Evolutionary conservation across 2,888 invertebrate genomes (phyloP).

Genomic region (Enchytraeus crypticus): DNA sequence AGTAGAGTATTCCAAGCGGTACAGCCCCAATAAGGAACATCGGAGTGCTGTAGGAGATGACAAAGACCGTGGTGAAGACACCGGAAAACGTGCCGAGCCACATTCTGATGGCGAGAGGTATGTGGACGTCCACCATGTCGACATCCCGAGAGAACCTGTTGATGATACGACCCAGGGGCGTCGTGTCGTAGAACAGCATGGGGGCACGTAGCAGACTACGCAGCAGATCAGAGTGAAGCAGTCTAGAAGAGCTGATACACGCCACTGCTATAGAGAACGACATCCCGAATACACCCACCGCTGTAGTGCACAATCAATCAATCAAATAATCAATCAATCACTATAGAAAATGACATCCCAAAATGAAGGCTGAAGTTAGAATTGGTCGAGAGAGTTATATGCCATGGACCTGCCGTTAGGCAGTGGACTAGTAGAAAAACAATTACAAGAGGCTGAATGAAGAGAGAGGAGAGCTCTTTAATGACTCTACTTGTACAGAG

Average conservation of each 20-base stretch:
- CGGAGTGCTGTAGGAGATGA: conserved; percentile 38
- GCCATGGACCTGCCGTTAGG: too few species aligned
- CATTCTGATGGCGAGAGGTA: conserved; percentile 27
- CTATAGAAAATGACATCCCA: too few species aligned
- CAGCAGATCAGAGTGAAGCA: conserved; percentile 21
- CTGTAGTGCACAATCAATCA: too few species aligned
- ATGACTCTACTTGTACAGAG: background rate
- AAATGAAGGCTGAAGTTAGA: too few species aligned
- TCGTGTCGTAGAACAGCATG: conserved; percentile 39
- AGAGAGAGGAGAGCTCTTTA: too few species aligned
- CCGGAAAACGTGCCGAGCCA: conserved; percentile 30
- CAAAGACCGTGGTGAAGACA: conserved; percentile 32
- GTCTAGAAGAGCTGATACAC: conserved; percentile 15
- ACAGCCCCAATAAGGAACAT: conserved; percentile 33
- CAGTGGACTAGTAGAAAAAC: too few species aligned
- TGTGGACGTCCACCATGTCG: conserved; percentile 32
- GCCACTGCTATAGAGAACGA: conserved; percentile 16
- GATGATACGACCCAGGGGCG: conserved; percentile 36
- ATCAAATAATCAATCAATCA: too few species aligned
- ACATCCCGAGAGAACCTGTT: conserved; percentile 39
- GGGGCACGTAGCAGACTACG: conserved; percentile 34
- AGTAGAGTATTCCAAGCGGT: conserved; percentile 38
- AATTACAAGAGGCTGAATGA: background rate
- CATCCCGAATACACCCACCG: conserved; percentile 16
- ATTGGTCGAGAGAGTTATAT: too few species aligned